A percentile compares a stretch with the other conserved stretches of the same genome.
Evolutionary conservation across 2,888 invertebrate genomes (phyloP).

Genomic region (Carterocephalus palaemon): DNA sequence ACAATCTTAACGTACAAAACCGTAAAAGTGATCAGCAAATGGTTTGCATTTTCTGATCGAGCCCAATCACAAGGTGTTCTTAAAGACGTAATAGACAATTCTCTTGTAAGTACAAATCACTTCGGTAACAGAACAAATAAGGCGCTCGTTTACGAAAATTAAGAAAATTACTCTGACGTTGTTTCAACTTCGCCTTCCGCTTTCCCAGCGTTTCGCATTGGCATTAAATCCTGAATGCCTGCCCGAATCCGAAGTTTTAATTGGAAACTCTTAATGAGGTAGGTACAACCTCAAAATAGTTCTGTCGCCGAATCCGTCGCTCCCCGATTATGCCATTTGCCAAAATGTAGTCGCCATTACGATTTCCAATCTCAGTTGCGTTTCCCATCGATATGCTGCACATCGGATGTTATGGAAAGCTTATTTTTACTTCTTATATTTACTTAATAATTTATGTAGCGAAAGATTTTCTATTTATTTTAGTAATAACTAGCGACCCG

Average conservation of each 20-base stretch:
- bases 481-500: no score
- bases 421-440: no score
- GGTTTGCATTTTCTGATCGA: no score
- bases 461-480: no score
- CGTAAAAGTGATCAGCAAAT: no score
- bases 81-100: no score
- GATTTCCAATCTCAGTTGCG: no score
- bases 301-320: constrained; percentile 27
- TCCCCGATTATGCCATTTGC: constrained; percentile 48
- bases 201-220: constrained; percentile 50
- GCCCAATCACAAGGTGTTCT: no score
- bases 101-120: constrained; percentile 7
- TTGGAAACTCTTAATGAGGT: constrained; percentile 68
- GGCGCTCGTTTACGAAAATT: constrained; percentile 37
- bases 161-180: constrained; percentile 39
- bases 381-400: neutral
- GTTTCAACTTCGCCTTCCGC: constrained; percentile 52
- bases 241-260: constrained; percentile 66
- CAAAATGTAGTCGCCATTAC: constrained; percentile 17
- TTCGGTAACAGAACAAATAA: constrained; percentile 28
- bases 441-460: no score
- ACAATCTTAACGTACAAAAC: no score
- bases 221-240: constrained; percentile 51
- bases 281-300: constrained; percentile 49
- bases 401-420: no score